These are phyloP conservation scores for Pipistrellus pipistrellus DNA, from an alignment of 2,797 vertebrate species.

Conservation along the genomic window DNA sequence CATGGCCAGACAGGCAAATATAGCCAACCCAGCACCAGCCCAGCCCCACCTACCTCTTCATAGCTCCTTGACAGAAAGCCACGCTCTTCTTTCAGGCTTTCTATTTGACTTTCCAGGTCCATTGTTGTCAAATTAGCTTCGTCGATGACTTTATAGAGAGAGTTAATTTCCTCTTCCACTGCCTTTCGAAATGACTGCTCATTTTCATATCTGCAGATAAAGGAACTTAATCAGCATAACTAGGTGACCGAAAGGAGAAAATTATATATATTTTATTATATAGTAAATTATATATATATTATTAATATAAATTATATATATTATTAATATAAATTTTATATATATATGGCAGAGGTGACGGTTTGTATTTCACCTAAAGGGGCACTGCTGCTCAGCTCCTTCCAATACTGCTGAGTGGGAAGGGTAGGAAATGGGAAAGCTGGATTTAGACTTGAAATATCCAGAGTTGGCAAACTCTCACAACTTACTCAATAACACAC, in stretches of 20 bases:
- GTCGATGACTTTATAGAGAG: constrained; percentile 95
- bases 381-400: background rate
- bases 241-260: constrained; percentile 39
- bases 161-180: constrained; percentile 95
- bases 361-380: background rate
- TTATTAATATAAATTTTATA: too few species aligned
- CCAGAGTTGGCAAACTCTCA: background rate
- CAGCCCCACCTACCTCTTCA: constrained; percentile 90
- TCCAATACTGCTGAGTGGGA: background rate
- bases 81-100: constrained; percentile 93
- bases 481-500: background rate
- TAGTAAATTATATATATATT: too few species aligned
- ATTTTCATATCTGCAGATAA: constrained; percentile 92
- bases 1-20: background rate
- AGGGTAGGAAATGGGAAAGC: background rate
- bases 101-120: constrained; percentile 94
- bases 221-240: constrained; percentile 55
- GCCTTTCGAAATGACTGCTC: constrained; percentile 95
- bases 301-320: too few species aligned
- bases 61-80: constrained; percentile 91
- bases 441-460: background rate
- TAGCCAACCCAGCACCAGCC: background rate
- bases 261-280: background rate
- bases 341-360: background rate
- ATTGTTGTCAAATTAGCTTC: constrained; percentile 93